Base-by-base conservation (phyloP, 2,888 invertebrate species). In the Drosophila histrio region DNA sequence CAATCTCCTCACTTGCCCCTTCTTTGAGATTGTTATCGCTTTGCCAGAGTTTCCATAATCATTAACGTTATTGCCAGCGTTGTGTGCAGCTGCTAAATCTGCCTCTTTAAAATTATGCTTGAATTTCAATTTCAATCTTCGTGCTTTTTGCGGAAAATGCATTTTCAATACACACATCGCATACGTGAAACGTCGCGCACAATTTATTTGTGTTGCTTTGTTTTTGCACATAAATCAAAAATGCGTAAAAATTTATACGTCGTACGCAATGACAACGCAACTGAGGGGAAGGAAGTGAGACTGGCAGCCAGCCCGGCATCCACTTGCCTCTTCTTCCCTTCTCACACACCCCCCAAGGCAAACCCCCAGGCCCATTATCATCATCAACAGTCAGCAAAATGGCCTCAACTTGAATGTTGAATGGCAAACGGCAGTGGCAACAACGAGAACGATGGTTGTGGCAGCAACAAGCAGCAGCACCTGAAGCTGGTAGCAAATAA, bases 331-430 rank as follows among this genome's bases (percentile, higher is more conserved):
- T 36, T 46, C 56, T 9, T 8, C 15, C 15, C 13, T 13, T 11
- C 4, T 19, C 4, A 22, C 6, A 0, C 30, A n/a, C 38, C n/a
- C 21, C 26, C 3, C 8, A 19, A 71, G 67, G 67, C 77, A 66
- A 57, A 63, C 13, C 60, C 64, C 77, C 80, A 73, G 81, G 75
- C 81, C 81, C 87, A 83, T 83, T 83, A 83, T 83, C 87, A 87
- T 83, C 82, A 84, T 83, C 82, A 83, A 83, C 84, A 83, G 82
- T 83, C 82, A 83, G 82, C 82, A 84, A 84, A 82, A 82, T 80
- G 84, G 87, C 79, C 81, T 70, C 70, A 75, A 75, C 77, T 73
- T 62, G 53, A 72, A 65, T 65, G 65, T 72, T 49, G 67, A 65
- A 74, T 71, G 77, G 54, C 67, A 74, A 69, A 60, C 65, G 50